Evolutionary conservation across 2,797 vertebrate genomes (phyloP), one percentile per base, ranked within the genome.

Genomic region (Artibeus lituratus): DNA sequence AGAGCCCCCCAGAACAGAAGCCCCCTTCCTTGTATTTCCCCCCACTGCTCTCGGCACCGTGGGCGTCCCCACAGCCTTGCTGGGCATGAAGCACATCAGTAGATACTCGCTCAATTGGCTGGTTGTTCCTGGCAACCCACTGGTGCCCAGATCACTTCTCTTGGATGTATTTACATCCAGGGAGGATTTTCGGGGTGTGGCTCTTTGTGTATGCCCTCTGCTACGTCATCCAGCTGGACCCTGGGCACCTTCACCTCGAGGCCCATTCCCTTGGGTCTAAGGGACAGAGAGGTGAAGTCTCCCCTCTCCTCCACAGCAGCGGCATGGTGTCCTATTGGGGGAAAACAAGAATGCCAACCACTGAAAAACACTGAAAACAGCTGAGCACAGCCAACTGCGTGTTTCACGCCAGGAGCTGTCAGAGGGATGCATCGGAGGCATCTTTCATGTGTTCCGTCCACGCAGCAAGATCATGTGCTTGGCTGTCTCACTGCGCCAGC

Each of bases 341-440:
- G 77, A 87, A 89, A 92, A 39, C 76, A 73, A 96, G 86, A 94
- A 73, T 8, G 35, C 51, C 37, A 69, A 70, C 70, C 51, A 78
- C 78, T 22, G 16, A 70, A 53, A 86, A 57, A 91, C 22, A 19
- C 21, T 47, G n/a, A 11, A 89, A 97, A 94, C 37, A 39, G 94
- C 96, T 96, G 95, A 96, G 65, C 55, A 53, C 14, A 85, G 69
- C 53, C 90, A 77, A 87, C 70, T 2, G 53, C 21, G 11, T 37
- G 55, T 91, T 90, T 81, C 80, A 78, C 76, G 85, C 94, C 93
- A 83, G 51, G 85, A 94, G 49, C 90, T 97, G 97, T 97, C 96
- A 95, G 82, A 83, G 78, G 42, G 26, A 76, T 22, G 59, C 73
- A 83, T 57, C 7, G 2, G 49, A 72, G 72, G 95, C 85, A 97